Evolutionary conservation across 64 coral and sea anemone genomes (phyloP), one percentile per base, ranked within the genome.

Genomic region (Cladopsammia gracilis): DNA sequence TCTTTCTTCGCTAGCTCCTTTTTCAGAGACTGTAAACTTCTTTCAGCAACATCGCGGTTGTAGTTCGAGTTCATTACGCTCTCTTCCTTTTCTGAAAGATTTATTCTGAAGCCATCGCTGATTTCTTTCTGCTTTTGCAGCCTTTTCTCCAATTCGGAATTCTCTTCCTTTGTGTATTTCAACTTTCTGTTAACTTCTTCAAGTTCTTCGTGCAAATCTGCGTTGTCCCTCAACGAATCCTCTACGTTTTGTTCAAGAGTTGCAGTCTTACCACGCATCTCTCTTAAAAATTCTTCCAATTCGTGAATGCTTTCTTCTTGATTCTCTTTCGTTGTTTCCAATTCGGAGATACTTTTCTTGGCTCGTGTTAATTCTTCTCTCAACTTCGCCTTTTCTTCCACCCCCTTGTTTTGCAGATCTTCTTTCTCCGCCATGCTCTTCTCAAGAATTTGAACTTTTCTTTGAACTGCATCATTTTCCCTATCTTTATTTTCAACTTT

Each of bases 301-400:
- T 94, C 81, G 26, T 90, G 84, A 25, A 88, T 98, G 25, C 78
- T 89, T 84, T 90, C 89, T 54, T 98, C 84, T 50, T 89, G 96
- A n/a, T 77, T 75, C 48, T 98, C 96, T 48, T 68, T 91, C 6
- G 76, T 64, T 16, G 58, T 67, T 70, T 94, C 96, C 58, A 98
- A 85, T 15, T 98, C 96, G n/a, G 86, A 79, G 7, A 98, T 68
- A 54, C 58, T 85, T 83, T 98, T 98, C 44, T 88, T 86, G 52
- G 88, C 83, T 42, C 90, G 72, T 16, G 86, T 46, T 64, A 94
- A 20, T 69, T 98, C 96, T 34, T 94, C 90, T 24, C 87, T 91
- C 19, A 94, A 70, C 71, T 98, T 98, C 8, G 79, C 80, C 66
- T 94, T 98, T 82, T 98, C 93, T 25, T 85, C 79, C 91, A 98